phyloP scores from a whole-genome alignment of 2,888 invertebrate species.

The Zygaena filipendulae region DNA sequence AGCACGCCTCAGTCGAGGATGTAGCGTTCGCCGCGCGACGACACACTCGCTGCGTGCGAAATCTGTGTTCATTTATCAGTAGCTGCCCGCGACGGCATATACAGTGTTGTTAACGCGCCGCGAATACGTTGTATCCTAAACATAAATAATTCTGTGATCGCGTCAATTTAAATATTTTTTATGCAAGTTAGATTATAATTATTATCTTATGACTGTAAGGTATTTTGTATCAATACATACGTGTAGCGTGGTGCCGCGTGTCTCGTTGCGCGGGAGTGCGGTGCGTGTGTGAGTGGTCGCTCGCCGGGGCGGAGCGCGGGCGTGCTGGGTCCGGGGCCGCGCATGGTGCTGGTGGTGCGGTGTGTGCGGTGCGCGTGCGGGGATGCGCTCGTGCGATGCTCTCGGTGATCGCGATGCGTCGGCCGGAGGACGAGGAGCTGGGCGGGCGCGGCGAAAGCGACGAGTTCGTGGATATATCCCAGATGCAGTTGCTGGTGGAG shows the following conservation, averaged over 20 bases:
- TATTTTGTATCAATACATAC: not conserved
- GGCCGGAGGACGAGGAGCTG: conserved; percentile 75
- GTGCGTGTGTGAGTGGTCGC: conserved; percentile 27
- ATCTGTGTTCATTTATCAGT: conserved; percentile 64
- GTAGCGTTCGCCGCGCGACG: conserved; percentile 59
- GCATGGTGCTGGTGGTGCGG: conserved; percentile 39
- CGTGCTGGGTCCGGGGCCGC: too few relatives aligned
- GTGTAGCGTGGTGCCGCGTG: not conserved
- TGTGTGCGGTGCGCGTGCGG: conserved; percentile 45
- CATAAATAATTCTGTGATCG: conserved; percentile 58
- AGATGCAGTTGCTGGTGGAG: conserved; percentile 80
- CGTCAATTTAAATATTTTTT: conserved; percentile 42
- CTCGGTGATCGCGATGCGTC: conserved; percentile 79
- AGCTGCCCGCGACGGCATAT: conserved; percentile 39
- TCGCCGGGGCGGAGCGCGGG: conserved; percentile 10
- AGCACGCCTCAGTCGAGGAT: conserved; percentile 70
- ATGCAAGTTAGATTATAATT: conserved; percentile 42
- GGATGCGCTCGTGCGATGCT: conserved; percentile 66
- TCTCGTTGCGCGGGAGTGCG: conserved; percentile 19
- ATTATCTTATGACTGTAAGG: too few relatives aligned
- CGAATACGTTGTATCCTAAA: conserved; percentile 35
- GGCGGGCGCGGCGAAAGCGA: conserved; percentile 66
- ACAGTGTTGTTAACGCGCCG: conserved; percentile 39
- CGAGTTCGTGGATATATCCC: conserved; percentile 87
- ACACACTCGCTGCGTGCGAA: conserved; percentile 54